phyloP scores from a whole-genome alignment of 2,888 invertebrate species.

The Drosophila prolongata region DNA sequence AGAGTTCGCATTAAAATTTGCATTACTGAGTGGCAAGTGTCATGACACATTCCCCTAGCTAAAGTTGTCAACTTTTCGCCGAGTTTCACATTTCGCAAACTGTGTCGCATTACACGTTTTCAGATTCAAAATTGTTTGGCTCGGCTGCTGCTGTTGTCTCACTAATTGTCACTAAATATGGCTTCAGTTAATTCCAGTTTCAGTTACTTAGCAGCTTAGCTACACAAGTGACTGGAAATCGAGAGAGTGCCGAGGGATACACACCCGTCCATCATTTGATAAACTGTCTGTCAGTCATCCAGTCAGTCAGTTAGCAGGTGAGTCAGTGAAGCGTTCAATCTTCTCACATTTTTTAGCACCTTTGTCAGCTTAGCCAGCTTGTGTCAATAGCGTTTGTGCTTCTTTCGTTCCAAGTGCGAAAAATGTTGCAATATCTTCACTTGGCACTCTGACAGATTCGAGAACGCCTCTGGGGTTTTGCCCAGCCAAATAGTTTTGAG shows the following conservation, averaged over 20 bases:
- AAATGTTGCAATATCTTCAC: slow-evolving; percentile 38
- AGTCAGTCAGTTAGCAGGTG: slow-evolving; percentile 31
- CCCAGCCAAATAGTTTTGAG: slow-evolving; percentile 41
- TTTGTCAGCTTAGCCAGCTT: slow-evolving; percentile 41
- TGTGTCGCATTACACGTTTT: slow-evolving; percentile 53
- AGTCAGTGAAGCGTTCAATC: slow-evolving; percentile 45
- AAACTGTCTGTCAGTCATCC: slow-evolving; percentile 36
- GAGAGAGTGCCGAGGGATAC: not conserved
- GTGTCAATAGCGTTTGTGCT: slow-evolving; percentile 45
- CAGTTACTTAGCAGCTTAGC: slow-evolving; percentile 27
- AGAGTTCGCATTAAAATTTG: slow-evolving; percentile 17
- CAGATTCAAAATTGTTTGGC: slow-evolving; percentile 18
- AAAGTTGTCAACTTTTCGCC: slow-evolving; percentile 31
- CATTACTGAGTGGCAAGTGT: slow-evolving; percentile 29
- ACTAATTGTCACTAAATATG: slow-evolving; percentile 57
- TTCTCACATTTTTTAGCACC: slow-evolving; percentile 49
- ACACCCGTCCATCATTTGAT: slow-evolving; percentile 40
- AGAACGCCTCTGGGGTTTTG: slow-evolving; percentile 26
- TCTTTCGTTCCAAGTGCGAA: slow-evolving; percentile 24
- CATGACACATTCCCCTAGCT: slow-evolving; percentile 10
- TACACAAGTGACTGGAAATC: slow-evolving; percentile 1
- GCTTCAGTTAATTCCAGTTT: slow-evolving; percentile 51
- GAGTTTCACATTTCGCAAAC: slow-evolving; percentile 42
- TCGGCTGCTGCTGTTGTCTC: slow-evolving; percentile 24
- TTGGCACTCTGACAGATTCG: slow-evolving; percentile 22